Evolutionary conservation across 2,888 invertebrate species (phyloP).

Genomic region (Epirrhoe tristata): DNA sequence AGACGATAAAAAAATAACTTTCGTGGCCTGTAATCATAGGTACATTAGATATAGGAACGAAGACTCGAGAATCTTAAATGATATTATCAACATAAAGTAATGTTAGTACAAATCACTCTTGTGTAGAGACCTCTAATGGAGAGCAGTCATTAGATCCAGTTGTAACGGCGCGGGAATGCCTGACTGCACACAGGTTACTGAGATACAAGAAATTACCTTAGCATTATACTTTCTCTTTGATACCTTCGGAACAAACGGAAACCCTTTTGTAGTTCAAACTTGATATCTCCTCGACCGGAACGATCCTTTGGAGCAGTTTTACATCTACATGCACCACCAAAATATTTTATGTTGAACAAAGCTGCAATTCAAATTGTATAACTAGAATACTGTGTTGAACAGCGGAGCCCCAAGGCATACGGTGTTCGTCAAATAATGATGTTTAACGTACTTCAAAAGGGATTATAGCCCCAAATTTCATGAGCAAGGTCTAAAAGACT

Average conservation of each 20-base stretch:
- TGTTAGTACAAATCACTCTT: conserved; percentile 25
- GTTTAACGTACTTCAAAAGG: conserved; percentile 23
- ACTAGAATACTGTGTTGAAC: conserved; percentile 11
- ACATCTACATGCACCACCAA: conserved; percentile 4
- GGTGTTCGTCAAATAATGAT: conserved; percentile 39
- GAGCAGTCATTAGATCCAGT: conserved; percentile 59
- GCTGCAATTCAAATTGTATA: conserved; percentile 10
- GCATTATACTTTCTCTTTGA: conserved; percentile 39
- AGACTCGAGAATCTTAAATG: neutral
- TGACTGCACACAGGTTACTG: conserved; percentile 58
- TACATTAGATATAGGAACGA: neutral
- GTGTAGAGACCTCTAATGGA: conserved; percentile 26
- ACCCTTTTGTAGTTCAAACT: neutral
- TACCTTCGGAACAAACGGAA: conserved; percentile 6
- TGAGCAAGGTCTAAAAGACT: conserved; percentile 23
- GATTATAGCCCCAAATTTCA: conserved; percentile 32
- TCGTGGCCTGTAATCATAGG: neutral
- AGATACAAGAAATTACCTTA: conserved; percentile 50
- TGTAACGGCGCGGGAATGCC: conserved; percentile 68
- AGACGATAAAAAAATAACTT: neutral
- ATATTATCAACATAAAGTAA: conserved; percentile 23
- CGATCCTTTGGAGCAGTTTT: conserved; percentile 5
- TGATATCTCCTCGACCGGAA: neutral
- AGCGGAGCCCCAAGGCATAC: neutral
- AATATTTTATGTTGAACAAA: conserved; percentile 1